Evolutionary conservation across 2,797 vertebrate species (phyloP).

Genomic region (Sciurus vulgaris): DNA sequence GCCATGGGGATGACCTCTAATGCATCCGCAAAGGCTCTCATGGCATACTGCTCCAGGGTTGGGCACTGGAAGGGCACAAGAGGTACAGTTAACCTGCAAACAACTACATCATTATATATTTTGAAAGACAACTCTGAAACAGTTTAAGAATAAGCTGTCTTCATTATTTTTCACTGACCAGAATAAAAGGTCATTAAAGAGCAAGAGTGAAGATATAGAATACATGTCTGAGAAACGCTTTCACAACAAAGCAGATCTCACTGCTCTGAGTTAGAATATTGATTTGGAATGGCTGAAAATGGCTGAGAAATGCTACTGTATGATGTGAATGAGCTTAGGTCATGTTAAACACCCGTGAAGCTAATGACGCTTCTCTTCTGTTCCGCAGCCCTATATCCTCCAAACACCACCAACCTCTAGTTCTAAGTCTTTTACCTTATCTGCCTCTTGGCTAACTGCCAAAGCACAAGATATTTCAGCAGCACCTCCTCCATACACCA

Average conservation of each 20-base stretch:
- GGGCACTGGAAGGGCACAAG: slow-evolving; percentile 91
- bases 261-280: rapidly evolving
- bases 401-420: rapidly evolving
- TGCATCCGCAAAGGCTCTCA: slow-evolving; percentile 97
- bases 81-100: rapidly evolving
- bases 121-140: not conserved
- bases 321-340: not conserved
- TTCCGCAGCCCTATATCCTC: rapidly evolving
- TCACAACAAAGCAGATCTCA: not conserved
- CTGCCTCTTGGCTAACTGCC: slow-evolving; percentile 95
- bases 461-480: slow-evolving; percentile 97
- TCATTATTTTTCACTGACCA: not conserved
- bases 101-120: rapidly evolving
- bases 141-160: not conserved
- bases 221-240: rapidly evolving
- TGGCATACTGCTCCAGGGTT: slow-evolving; percentile 98
- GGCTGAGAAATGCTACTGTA: not conserved
- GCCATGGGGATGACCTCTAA: slow-evolving; percentile 98
- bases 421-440: slow-evolving; percentile 90
- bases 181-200: not conserved
- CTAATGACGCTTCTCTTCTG: rapidly evolving
- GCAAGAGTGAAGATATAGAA: rapidly evolving
- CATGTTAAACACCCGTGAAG: too few species aligned
- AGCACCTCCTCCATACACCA: slow-evolving; percentile 97
- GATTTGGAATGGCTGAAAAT: not conserved